Base-by-base conservation (phyloP, 2,888 invertebrate species). In the Colostygia pectinataria region DNA sequence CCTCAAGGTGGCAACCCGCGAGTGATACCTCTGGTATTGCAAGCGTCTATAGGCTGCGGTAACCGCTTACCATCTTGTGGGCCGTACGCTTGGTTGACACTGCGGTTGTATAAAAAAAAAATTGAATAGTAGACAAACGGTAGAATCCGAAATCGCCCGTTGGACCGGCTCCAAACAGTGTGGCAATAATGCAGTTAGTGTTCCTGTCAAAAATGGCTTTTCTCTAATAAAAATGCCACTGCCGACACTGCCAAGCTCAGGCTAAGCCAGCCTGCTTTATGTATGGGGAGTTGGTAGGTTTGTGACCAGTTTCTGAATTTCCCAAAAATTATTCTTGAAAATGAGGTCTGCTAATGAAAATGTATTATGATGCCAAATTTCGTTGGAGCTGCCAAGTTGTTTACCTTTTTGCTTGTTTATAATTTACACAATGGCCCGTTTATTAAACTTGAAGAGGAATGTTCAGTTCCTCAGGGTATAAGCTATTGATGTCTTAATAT, bases 171-270 rank as follows among this genome's bases (percentile, higher is more conserved):
- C 79, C 79, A 79, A 80, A 77, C 74, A 68, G 68, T 68, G 74
- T 73, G 76, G 70, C 73, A 71, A 74, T 80, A 77, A 77, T 69
- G 61, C 69, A 63, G 74, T 77, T 79, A 76, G 69, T 62, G 63
- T 57, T 39, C 57, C 63, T 63, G 73, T 77, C 76, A 75, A 71
- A 75, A 75, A 64, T 66, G 66, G 64, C 61, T 57, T 56, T 40
- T 56, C 55, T 63, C 59, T 59, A 58, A 66, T 72, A 68, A 68
- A 68, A 69, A 62, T 62, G 65, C 60, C 67, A 59, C 47, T 43
- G 50, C 8, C 46, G 46, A 60, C 55, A 57, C 53, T 50, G 45
- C 41, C 38, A 37, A 37, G 39, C 13, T 20, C 29, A 24, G 40
- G 24, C 13, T 31, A 23, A 40, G 42, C 45, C 25, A 39, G 42